These are phyloP conservation scores for Dicaeum eximium DNA, from an alignment of 2,113 vertebrate species.

Conservation along the genomic window DNA sequence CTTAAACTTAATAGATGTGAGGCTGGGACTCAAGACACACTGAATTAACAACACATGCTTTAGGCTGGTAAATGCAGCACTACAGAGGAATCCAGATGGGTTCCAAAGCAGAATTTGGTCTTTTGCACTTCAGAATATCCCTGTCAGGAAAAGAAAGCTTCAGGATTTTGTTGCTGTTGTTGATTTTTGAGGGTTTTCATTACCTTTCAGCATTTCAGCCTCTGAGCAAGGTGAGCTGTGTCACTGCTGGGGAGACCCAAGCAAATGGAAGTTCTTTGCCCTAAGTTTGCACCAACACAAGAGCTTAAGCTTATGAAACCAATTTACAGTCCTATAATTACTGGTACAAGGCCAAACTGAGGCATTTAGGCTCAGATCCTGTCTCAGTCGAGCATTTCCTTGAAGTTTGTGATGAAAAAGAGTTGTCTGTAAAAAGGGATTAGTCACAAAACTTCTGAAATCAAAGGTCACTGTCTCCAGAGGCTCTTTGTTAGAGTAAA, in stretches of 20 bases:
- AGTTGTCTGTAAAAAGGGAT: conserved; percentile 12
- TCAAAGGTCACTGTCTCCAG: not conserved
- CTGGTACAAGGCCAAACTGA: conserved; percentile 48
- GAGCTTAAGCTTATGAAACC: conserved; percentile 49
- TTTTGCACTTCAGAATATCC: conserved; percentile 29
- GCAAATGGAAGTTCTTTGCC: conserved; percentile 41
- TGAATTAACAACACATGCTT: conserved; percentile 25
- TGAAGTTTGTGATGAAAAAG: conserved; percentile 63
- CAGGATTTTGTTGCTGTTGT: not conserved
- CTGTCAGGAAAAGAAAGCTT: not conserved
- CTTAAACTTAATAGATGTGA: conserved; percentile 7
- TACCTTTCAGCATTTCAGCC: not conserved
- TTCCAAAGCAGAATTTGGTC: not conserved
- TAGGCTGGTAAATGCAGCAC: conserved; percentile 31
- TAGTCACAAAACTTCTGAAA: conserved; percentile 50
- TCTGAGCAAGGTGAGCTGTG: conserved; percentile 6
- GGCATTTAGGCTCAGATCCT: conserved; percentile 57
- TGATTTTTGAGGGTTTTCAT: not conserved
- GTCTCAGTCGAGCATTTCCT: conserved; percentile 22
- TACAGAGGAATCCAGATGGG: not conserved
- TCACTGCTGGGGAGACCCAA: not conserved
- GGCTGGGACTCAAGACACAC: not conserved
- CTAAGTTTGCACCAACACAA: conserved; percentile 46
- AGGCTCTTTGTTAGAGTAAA: not conserved
- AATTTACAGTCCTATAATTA: conserved; percentile 39